Evolutionary conservation across 2,797 vertebrate species (phyloP), one percentile per base, ranked within the genome.

Genomic region (Oreonectes daqikongensis): DNA sequence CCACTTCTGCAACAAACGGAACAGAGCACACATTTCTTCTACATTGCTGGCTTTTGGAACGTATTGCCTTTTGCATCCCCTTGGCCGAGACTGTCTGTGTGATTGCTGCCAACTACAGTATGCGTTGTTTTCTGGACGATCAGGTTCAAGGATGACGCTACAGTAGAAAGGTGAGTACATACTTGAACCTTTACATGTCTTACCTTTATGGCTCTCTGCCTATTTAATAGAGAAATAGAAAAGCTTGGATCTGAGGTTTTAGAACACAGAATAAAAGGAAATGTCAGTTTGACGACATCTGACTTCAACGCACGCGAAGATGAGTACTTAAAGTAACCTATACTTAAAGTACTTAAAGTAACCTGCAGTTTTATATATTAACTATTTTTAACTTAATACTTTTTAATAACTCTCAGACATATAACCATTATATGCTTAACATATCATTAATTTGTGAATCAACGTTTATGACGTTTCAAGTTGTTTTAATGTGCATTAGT

Each of bases 41-140:
- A 11, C 18, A 59, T 65, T 24, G 24, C 63, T 79, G 80, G 76
- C 69, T 83, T 83, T 80, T 78, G 72, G 66, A 77, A 80, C 78
- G 20, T 64, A 71, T 77, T 60, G 69, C 65, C 75, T 80, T 84
- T 80, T 78, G 69, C 68, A 72, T 53, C 22, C 26, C 24, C 28
- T 12, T n/a, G 74, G 71, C 30, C 71, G 10, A 68, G 84, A 82
- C 75, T 83, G 75, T 75, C 71, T 71, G 65, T 81, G 57, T 72
- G 52, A 69, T 61, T 68, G 61, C 81, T 84, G 70, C 60, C 69
- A 52, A 50, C 61, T 71, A 55, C 77, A 77, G 32, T 50, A 60
- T 83, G 55, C 69, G 71, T 50, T 73, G 77, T 64, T 75, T 70
- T 22, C 66, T 79, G 80, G 63, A 78, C 5, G 46, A 67, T 61